phyloP scores from a whole-genome alignment of 2,113 vertebrate genomes.

The Oophaga pumilio region DNA sequence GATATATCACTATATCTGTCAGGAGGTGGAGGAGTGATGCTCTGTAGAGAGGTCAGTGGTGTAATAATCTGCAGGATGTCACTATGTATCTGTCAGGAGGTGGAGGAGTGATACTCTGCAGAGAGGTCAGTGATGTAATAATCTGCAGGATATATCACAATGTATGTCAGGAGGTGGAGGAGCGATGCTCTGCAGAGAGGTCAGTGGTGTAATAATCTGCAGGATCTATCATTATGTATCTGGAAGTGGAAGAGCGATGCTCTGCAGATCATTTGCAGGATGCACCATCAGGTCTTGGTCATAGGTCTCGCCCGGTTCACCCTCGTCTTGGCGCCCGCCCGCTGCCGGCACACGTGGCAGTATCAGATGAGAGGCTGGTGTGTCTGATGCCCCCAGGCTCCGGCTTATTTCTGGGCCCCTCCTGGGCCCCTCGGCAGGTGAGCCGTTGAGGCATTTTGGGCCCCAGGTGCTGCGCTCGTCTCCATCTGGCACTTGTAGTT shows the following conservation, averaged over 20 bases:
- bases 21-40: neutral
- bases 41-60: too few species aligned
- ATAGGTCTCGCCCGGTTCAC: neutral
- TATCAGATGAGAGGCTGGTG: neutral
- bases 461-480: slow-evolving; percentile 10
- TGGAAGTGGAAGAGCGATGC: neutral
- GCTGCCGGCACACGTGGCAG: slow-evolving; percentile 12
- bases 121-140: too few species aligned
- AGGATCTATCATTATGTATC: neutral
- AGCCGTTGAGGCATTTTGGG: neutral
- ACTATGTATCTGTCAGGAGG: too few species aligned
- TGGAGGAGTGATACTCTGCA: too few species aligned
- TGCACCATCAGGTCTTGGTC: neutral
- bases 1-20: neutral
- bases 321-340: neutral
- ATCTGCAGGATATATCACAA: too few species aligned
- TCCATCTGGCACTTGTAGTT: neutral
- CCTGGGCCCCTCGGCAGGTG: neutral
- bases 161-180: too few species aligned
- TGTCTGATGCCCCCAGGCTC: slow-evolving; percentile 19
- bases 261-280: neutral
- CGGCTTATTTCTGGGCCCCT: neutral
- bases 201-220: neutral
- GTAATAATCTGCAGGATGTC: neutral
- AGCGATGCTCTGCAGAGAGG: too few species aligned